These are phyloP conservation scores for Coluber constrictor DNA, from an alignment of 2,797 vertebrate genomes.

Conservation along the genomic window DNA sequence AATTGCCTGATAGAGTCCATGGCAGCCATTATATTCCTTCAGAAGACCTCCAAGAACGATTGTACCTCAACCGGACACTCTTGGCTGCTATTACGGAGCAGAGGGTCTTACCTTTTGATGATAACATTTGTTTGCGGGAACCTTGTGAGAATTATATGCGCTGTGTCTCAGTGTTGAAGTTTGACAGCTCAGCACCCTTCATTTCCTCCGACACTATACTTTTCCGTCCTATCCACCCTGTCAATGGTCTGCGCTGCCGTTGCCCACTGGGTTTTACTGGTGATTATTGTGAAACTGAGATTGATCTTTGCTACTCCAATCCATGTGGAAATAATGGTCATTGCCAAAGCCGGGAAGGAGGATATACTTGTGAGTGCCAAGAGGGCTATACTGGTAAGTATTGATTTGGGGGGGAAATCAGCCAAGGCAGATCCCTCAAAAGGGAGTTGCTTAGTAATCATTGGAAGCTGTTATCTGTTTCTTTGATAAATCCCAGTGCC, in stretches of 20 bases:
- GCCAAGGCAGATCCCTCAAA: neutral
- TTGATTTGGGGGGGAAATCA: neutral
- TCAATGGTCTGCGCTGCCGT: constrained; percentile 89
- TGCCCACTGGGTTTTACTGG: constrained; percentile 91
- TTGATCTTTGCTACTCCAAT: constrained; percentile 93
- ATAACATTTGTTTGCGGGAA: constrained; percentile 95
- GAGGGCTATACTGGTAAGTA: constrained; percentile 89
- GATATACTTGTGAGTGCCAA: constrained; percentile 89
- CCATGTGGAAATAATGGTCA: constrained; percentile 85
- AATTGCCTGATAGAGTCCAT: constrained; percentile 53
- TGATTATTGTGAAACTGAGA: constrained; percentile 94
- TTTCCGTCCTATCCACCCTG: constrained; percentile 93
- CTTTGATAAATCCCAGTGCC: neutral
- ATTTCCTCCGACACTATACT: constrained; percentile 89
- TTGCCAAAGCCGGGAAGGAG: constrained; percentile 88
- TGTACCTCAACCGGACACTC: constrained; percentile 93
- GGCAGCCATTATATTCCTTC: constrained; percentile 81
- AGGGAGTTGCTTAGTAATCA: neutral
- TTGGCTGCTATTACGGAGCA: constrained; percentile 85
- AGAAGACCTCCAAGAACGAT: constrained; percentile 90
- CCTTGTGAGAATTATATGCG: constrained; percentile 98
- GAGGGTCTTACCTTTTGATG: constrained; percentile 92
- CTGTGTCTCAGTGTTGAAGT: constrained; percentile 92
- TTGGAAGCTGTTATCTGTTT: neutral
- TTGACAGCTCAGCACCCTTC: constrained; percentile 93